Evolutionary conservation across 2,797 vertebrate species (phyloP).

Genomic region (Pangasius larnaudii): DNA sequence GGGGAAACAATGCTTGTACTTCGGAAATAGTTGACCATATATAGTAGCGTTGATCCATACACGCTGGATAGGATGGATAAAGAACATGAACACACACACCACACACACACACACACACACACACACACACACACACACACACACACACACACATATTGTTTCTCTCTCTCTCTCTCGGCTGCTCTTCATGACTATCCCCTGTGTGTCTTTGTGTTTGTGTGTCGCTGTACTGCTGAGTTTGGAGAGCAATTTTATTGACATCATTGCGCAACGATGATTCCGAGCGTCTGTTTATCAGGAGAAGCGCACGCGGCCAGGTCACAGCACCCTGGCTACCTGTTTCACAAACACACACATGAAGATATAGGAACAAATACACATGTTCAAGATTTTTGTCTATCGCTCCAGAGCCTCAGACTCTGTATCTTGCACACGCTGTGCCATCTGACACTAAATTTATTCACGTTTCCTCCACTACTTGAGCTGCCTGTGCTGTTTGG

Average conservation of each 20-base stretch:
- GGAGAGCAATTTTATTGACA: conserved; percentile 7
- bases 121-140: background rate
- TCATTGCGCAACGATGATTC: conserved; percentile 12
- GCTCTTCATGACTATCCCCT: background rate
- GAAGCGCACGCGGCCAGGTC: conserved; percentile 31
- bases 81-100: background rate
- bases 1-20: background rate
- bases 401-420: background rate
- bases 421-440: background rate
- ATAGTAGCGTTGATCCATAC: background rate
- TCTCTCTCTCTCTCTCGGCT: background rate
- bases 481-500: background rate
- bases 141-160: background rate
- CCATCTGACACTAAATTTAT: too few relatives aligned
- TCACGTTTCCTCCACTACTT: background rate
- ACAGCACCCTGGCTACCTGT: background rate
- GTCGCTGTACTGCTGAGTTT: background rate
- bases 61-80: background rate
- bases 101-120: background rate
- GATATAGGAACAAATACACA: too few relatives aligned
- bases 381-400: background rate
- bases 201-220: background rate
- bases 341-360: background rate
- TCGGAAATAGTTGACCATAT: background rate
- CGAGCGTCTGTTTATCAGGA: background rate